Evolutionary conservation across 2,113 vertebrate species (phyloP), one percentile per base, ranked within the genome.

Genomic region (Amphilophus citrinellus): DNA sequence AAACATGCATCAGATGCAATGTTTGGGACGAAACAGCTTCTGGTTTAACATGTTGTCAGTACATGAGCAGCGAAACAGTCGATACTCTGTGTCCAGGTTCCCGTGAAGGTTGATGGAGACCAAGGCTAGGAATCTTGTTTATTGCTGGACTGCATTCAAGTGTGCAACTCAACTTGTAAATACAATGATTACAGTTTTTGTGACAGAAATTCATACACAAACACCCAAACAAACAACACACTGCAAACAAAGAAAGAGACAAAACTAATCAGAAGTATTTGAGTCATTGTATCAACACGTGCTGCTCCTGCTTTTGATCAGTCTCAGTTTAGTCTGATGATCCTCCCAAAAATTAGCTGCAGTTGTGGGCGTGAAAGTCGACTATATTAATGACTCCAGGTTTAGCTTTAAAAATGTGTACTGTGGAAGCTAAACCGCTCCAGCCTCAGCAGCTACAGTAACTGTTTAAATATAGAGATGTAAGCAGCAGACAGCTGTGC

Each of bases 51-150:
- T 27, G 39, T 42, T 11, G 8, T 42, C 39, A 42, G 10, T 42
- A 15, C 14, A 13, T 5, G 11, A 47, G 44, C 10, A 39, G 65
- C 17, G 22, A 27, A 71, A 71, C 2, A 50, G 5, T 22, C 0
- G 14, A 68, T 50, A 5, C 8, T 68, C 47, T 50, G 30, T 18
- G 11, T 47, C 22, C 2, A 68, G 30, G 15, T 32, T 27, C 7
- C 15, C 5, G 17, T 53, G 15, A 53, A 53, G 47, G 6, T 53
- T 18, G 2, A 15, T 50, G 47, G 14, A 47, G 15, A 14, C 4
- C 15, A 2, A 27, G 27, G 27, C 27, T 27, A 27, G 66, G 50
- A 71, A 71, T 20, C 2, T 32, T 13, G 24, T 37, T 58, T 58
- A 76, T 3, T 58, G 53, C 37, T 24, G 32, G 10, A 35, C 0